These are phyloP conservation scores for Antechinus flavipes DNA, from an alignment of 2,113 vertebrate genomes.

Conservation along the genomic window DNA sequence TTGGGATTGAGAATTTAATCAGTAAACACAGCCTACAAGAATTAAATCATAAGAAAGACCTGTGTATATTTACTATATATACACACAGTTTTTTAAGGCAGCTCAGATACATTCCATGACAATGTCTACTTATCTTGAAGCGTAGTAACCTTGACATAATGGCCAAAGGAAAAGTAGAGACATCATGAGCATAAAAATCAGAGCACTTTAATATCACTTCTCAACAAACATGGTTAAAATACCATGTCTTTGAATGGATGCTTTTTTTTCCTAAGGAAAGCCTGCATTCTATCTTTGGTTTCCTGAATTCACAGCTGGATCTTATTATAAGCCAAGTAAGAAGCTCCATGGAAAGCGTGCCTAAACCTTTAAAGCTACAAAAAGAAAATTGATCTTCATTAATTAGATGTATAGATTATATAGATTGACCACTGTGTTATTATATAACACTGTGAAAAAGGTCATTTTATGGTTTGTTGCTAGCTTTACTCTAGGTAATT, in stretches of 20 bases:
- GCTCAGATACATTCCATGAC: conserved; percentile 58
- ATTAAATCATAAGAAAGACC: conserved; percentile 69
- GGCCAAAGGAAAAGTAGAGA: conserved; percentile 36
- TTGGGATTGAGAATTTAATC: conserved; percentile 66
- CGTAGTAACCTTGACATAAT: conserved; percentile 51
- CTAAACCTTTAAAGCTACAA: conserved; percentile 56
- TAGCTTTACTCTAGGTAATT: conserved; percentile 63
- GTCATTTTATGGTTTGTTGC: conserved; percentile 59
- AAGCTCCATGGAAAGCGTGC: conserved; percentile 42
- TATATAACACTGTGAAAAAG: conserved; percentile 58
- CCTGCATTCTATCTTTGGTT: conserved; percentile 60
- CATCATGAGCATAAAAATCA: conserved; percentile 49
- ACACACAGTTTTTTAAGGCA: conserved; percentile 44
- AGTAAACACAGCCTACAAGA: conserved; percentile 50
- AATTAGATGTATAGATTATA: conserved; percentile 62
- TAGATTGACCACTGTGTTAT: conserved; percentile 59
- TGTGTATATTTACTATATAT: conserved; percentile 17
- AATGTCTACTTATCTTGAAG: conserved; percentile 61
- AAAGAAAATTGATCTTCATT: conserved; percentile 57
- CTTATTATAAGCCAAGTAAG: conserved; percentile 59
- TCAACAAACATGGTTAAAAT: conserved; percentile 69
- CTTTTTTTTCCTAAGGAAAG: conserved; percentile 54
- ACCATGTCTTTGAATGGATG: conserved; percentile 42
- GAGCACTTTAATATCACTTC: conserved; percentile 64
- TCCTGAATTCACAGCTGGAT: conserved; percentile 59